phyloP scores from a whole-genome alignment of 1,140 invertebrate genomes.

The Drosophila pectinifera region DNA sequence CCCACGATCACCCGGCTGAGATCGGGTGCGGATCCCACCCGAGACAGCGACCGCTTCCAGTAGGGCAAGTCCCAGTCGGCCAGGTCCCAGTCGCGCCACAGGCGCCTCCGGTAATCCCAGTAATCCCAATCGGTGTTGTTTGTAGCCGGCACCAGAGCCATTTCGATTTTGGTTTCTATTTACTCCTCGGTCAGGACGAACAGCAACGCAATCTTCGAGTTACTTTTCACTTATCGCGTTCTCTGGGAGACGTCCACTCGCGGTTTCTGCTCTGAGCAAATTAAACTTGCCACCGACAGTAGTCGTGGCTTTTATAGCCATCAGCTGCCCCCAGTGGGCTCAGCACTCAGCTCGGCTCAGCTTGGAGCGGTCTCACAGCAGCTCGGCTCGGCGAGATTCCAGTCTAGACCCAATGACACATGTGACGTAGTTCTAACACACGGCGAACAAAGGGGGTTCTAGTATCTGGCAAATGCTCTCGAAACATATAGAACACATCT shows the following conservation, averaged over 20 bases:
- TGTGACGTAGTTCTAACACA: constrained; percentile 55
- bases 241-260: constrained; percentile 72
- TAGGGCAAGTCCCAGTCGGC: constrained; percentile 79
- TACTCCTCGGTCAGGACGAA: constrained; percentile 47
- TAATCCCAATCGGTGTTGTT: constrained; percentile 80
- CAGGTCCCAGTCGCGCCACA: constrained; percentile 82
- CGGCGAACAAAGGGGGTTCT: constrained; percentile 2
- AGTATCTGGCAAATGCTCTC: background rate
- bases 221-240: constrained; percentile 59
- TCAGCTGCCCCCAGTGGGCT: constrained; percentile 21
- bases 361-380: constrained; percentile 27
- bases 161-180: constrained; percentile 30
- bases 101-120: constrained; percentile 80
- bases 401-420: constrained; percentile 62
- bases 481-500: too few relatives aligned
- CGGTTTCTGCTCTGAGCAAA: constrained; percentile 80
- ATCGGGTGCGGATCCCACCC: constrained; percentile 77
- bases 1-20: constrained; percentile 84
- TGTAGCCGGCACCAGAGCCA: constrained; percentile 78
- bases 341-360: constrained; percentile 27
- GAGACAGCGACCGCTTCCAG: constrained; percentile 76
- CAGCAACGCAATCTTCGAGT: constrained; percentile 50
- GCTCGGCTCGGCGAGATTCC: constrained; percentile 44
- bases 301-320: constrained; percentile 74
- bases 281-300: constrained; percentile 69